Percentiles rank a stretch among this genome's conserved stretches.
Conservation (phyloP, 1,140 invertebrate species). For the Leptopilina boulardi region DNA sequence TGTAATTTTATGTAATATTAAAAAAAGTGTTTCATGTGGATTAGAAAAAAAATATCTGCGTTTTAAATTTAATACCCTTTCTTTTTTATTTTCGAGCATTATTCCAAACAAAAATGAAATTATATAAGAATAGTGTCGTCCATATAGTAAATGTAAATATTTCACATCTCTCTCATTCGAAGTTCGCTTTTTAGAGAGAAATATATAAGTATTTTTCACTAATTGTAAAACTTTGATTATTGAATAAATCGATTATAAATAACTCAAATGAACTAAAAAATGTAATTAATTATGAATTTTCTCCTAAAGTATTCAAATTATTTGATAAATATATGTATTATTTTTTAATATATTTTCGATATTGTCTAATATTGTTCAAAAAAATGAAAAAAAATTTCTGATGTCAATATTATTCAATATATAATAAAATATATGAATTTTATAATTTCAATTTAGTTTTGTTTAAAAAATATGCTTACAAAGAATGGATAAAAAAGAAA, state of each 20-base stretch:
- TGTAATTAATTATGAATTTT: neutral
- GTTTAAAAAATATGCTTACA: neutral
- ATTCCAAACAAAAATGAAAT: neutral
- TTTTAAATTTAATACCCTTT: neutral
- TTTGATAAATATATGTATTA: neutral
- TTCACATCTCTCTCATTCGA: conserved; percentile 6
- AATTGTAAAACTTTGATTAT: conserved; percentile 15
- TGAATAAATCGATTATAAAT: conserved; percentile 15
- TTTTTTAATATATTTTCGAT: too few relatives aligned
- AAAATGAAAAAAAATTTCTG: too few relatives aligned
- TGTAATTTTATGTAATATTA: conserved; percentile 18
- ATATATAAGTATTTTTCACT: conserved; percentile 19
- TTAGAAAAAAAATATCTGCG: neutral
- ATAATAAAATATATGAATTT: neutral
- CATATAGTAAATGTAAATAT: conserved; percentile 20
- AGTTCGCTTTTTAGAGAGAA: conserved; percentile 21
- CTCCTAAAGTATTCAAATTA: neutral
- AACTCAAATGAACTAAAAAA: neutral
- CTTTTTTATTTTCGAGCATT: neutral
- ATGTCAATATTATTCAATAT: neutral
- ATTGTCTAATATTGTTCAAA: neutral
- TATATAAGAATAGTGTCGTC: neutral
- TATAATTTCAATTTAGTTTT: neutral
- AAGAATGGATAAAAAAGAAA: neutral
- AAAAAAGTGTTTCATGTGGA: conserved; percentile 19